Evolutionary conservation across 2,113 vertebrate genomes (phyloP), one percentile per base, ranked within the genome.

Genomic region (Laticauda colubrina): DNA sequence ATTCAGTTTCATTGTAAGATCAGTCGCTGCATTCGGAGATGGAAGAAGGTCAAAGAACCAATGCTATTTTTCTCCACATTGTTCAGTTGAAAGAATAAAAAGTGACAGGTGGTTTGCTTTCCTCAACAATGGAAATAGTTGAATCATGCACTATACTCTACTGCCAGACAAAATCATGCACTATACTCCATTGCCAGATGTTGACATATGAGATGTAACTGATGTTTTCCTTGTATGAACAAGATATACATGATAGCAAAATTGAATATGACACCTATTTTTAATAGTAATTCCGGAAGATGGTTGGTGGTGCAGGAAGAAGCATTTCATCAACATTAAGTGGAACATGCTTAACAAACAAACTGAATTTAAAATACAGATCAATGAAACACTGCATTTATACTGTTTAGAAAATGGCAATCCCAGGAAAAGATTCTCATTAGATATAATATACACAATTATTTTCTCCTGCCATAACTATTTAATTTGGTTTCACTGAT

Each of bases 251-350:
- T 43, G 48, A 89, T 87, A 34, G 75, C 56, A 34, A 89, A 89
- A 92, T 86, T n/a, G 21, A 91, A 34, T 23, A 48, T 51, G 54
- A 75, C 90, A 93, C 87, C 69, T 89, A 56, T 87, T 89, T 26
- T 85, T 55, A 23, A 81, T 56, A 89, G 43, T 86, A 86, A 89
- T 91, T 48, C 34, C 20, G 21, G 81, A 91, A 59, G 34, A 45
- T 89, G 51, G 45, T 86, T 55, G 11, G 43, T 59, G 24, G 20
- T 51, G 69, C 18, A 54, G 24, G 43, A 69, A 39, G 29, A 54
- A 91, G 24, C 43, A 91, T 61, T 91, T n/a, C 34, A 91, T 24
- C 75, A 56, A 93, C 75, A 48, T 59, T 54, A 55, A 45, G 34
- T 54, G 2, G 26, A 34, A 56, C 15, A 10, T 64, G 45, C 75